Conservation (phyloP, 2,113 vertebrate genomes). For the Rhinolophus ferrumequinum region DNA sequence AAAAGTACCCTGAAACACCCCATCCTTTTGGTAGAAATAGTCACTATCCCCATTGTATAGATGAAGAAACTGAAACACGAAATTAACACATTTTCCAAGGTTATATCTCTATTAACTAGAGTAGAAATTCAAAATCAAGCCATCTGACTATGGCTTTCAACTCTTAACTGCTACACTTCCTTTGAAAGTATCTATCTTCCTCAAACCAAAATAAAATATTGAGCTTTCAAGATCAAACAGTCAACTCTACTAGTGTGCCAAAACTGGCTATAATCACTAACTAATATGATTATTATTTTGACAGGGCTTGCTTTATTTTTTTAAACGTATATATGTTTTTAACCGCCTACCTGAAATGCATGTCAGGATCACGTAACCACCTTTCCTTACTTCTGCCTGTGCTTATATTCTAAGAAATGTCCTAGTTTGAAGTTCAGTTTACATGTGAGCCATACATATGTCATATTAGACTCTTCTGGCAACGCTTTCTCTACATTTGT, state of each 20-base stretch:
- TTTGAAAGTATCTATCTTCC: neutral
- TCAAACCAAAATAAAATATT: constrained; percentile 38
- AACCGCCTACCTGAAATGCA: neutral
- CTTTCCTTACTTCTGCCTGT: constrained; percentile 28
- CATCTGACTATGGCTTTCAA: neutral
- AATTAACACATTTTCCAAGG: neutral
- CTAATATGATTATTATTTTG: neutral
- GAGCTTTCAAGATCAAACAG: neutral
- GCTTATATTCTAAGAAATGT: neutral
- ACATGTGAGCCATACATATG: neutral
- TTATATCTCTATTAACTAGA: neutral
- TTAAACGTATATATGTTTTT: neutral
- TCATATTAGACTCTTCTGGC: neutral
- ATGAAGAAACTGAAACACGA: neutral
- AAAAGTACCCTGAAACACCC: neutral
- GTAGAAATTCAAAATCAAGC: neutral
- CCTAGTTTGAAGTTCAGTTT: neutral
- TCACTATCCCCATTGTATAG: neutral
- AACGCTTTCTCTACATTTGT: accelerated
- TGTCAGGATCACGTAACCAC: neutral
- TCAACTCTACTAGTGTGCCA: neutral
- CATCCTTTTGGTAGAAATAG: neutral
- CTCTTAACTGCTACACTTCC: neutral
- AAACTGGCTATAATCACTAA: neutral
- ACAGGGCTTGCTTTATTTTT: neutral